Percentiles rank a stretch among this genome's conserved stretches.
Conservation (phyloP, 1,140 invertebrate genomes). For the Sinonovacula constricta region DNA sequence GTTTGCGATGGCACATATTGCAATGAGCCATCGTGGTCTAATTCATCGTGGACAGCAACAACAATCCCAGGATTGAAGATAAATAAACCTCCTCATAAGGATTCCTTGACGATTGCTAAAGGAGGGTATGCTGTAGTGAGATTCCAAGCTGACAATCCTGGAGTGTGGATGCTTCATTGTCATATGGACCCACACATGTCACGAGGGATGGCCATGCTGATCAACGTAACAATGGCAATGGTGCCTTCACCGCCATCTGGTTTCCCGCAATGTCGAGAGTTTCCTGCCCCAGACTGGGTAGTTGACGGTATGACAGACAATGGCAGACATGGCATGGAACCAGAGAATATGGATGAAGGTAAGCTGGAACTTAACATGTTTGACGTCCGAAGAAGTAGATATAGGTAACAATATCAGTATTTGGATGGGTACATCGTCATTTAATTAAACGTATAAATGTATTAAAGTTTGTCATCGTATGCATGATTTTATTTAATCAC, state of each 20-base stretch:
- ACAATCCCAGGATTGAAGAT: not conserved
- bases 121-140: slow-evolving; percentile 44
- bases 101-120: slow-evolving; percentile 35
- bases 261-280: not conserved
- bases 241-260: not conserved
- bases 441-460: too few species aligned
- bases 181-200: slow-evolving; percentile 7
- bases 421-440: too few species aligned
- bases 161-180: slow-evolving; percentile 22
- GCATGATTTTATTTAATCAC: too few species aligned
- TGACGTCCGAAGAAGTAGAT: too few species aligned
- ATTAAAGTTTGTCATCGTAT: too few species aligned
- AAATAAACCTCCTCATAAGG: slow-evolving; percentile 33
- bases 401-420: too few species aligned
- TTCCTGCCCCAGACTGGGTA: not conserved
- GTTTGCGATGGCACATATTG: not conserved
- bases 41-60: not conserved
- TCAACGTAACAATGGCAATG: not conserved
- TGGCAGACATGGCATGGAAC: too few species aligned
- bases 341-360: too few species aligned
- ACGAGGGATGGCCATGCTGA: not conserved
- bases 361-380: too few species aligned
- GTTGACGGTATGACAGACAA: not conserved
- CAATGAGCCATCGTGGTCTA: not conserved
- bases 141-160: slow-evolving; percentile 46